Evolutionary conservation across 2,113 vertebrate species (phyloP).

Genomic region (Vidua chalybeata): DNA sequence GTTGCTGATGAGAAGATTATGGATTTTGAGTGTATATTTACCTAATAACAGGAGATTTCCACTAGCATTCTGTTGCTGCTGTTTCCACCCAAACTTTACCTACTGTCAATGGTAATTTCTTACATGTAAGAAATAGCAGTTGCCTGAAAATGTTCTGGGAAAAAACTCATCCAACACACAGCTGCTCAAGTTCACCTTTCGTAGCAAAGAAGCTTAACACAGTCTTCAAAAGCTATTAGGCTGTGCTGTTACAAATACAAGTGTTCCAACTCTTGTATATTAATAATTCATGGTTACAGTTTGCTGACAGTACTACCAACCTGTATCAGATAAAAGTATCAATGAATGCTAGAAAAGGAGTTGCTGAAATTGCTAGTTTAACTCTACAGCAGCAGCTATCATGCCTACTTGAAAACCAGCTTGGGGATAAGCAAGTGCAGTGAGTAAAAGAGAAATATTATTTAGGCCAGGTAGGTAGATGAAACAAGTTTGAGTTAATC

Average conservation of each 20-base stretch:
- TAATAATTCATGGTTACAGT: background rate
- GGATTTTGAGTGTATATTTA: background rate
- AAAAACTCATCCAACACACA: background rate
- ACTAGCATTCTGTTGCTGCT: background rate
- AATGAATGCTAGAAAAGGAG: background rate
- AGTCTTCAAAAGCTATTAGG: background rate
- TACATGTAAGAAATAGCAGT: background rate
- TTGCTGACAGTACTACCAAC: background rate
- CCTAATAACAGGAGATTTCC: background rate
- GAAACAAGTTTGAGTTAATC: background rate
- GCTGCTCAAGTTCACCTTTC: background rate
- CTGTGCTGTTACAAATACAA: background rate
- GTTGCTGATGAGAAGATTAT: background rate
- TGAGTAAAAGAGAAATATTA: background rate
- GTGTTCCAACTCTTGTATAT: background rate
- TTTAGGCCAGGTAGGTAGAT: background rate
- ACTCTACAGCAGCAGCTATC: background rate
- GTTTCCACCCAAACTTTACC: background rate
- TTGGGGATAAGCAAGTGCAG: background rate
- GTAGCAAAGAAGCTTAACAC: background rate
- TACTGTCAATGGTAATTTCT: background rate
- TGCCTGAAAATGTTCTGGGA: background rate
- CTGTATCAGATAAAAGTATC: background rate
- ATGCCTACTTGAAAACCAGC: background rate
- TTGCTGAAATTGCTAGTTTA: background rate